Evolutionary conservation across 2,113 vertebrate genomes (phyloP).

Genomic region (Oxygymnocypris stewartii): DNA sequence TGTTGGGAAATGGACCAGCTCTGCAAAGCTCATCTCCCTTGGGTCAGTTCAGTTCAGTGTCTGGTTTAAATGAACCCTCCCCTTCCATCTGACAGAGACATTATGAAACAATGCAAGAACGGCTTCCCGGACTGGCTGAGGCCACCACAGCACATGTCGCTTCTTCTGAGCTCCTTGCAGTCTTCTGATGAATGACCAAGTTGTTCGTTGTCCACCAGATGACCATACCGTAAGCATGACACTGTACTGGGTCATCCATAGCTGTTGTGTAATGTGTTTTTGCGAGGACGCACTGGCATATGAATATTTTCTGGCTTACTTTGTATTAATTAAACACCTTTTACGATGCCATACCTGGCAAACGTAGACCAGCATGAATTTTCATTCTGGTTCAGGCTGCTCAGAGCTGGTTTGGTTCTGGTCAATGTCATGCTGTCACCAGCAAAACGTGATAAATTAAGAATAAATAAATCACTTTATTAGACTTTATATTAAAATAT

Average conservation of each 20-base stretch:
- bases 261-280: conserved; percentile 10
- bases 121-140: no score
- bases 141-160: not conserved
- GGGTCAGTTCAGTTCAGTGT: conserved; percentile 63
- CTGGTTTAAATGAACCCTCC: conserved; percentile 69
- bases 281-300: not conserved
- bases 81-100: conserved; percentile 63
- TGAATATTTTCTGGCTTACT: not conserved
- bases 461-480: not conserved
- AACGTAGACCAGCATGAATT: not conserved
- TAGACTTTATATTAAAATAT: not conserved
- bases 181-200: not conserved
- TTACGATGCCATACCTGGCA: not conserved
- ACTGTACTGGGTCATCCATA: conserved; percentile 7
- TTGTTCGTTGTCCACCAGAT: not conserved
- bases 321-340: not conserved
- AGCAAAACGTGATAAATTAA: not conserved
- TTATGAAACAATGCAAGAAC: conserved; percentile 62
- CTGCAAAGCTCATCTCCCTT: conserved; percentile 60
- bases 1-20: conserved; percentile 58
- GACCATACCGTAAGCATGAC: not conserved
- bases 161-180: not conserved
- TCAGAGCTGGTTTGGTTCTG: not conserved
- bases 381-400: not conserved
- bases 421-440: not conserved